phyloP scores from a whole-genome alignment of 37 sponge, comb jelly and placozoan genomes.

The Cliona cf. orientalis region DNA sequence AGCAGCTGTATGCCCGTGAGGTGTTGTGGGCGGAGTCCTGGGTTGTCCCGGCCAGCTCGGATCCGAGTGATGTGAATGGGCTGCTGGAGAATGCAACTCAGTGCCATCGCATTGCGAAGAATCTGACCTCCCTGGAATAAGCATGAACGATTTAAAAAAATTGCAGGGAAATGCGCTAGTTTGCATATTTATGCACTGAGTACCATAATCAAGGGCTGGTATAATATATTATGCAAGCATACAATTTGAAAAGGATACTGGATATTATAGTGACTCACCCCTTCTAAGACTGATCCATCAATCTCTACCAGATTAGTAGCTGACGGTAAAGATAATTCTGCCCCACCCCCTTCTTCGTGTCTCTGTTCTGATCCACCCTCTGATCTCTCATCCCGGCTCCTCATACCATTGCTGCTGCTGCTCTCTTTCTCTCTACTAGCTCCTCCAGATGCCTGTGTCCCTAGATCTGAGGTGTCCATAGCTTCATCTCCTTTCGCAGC shows the following conservation, averaged over 20 bases:
- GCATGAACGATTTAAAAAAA: background rate
- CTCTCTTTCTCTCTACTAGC: background rate
- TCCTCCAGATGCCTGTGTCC: background rate
- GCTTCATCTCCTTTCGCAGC: background rate
- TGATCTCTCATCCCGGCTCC: background rate
- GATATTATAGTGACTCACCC: conserved; percentile 49
- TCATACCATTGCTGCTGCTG: background rate
- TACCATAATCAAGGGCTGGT: background rate
- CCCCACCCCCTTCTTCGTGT: too few relatives aligned
- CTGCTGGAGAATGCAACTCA: conserved; percentile 73
- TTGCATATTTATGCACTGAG: background rate
- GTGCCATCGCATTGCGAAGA: conserved; percentile 79
- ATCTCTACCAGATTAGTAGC: conserved; percentile 31
- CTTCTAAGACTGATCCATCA: conserved; percentile 90
- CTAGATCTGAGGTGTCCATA: background rate
- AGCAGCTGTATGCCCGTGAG: conserved; percentile 72
- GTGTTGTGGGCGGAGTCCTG: conserved; percentile 95
- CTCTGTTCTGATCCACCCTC: too few relatives aligned
- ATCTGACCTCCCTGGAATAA: conserved; percentile 91
- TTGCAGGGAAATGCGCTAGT: background rate
- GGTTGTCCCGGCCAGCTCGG: conserved; percentile 83
- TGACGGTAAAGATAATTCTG: background rate
- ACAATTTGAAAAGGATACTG: background rate
- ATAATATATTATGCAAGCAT: background rate
- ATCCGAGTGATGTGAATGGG: conserved; percentile 78